These are phyloP conservation scores for Drosophila melanosoma DNA, from an alignment of 2,888 invertebrate species.

Conservation along the genomic window DNA sequence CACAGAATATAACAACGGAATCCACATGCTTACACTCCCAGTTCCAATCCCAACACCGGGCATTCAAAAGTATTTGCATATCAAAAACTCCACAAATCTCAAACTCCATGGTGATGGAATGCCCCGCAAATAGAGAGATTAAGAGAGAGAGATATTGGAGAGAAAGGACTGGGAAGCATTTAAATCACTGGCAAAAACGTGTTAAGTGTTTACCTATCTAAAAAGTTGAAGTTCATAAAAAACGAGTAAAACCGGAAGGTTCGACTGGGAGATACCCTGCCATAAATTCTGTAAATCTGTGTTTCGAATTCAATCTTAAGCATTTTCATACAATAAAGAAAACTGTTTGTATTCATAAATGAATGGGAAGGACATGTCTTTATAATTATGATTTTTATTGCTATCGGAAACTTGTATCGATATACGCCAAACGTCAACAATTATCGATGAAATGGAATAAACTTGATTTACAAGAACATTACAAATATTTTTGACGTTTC, in stretches of 20 bases:
- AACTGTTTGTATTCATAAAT: too few species aligned
- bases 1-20: slow-evolving; percentile 41
- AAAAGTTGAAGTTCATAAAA: slow-evolving; percentile 58
- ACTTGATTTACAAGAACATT: background rate
- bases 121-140: slow-evolving; percentile 59
- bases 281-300: background rate
- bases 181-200: slow-evolving; percentile 80
- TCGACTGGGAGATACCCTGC: background rate
- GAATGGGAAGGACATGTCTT: too few species aligned
- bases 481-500: too few species aligned
- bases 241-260: background rate
- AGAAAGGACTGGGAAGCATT: slow-evolving; percentile 46
- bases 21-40: slow-evolving; percentile 20
- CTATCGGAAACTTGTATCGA: background rate
- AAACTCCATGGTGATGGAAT: slow-evolving; percentile 65
- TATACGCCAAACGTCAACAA: background rate
- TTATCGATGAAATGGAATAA: background rate
- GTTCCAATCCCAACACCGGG: slow-evolving; percentile 31
- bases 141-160: slow-evolving; percentile 3
- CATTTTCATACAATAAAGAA: too few species aligned
- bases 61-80: slow-evolving; percentile 58
- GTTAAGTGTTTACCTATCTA: slow-evolving; percentile 84
- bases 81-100: slow-evolving; percentile 40
- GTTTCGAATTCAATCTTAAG: background rate
- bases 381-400: background rate